These are phyloP conservation scores for Pediacus dermestoides DNA, from an alignment of 2,888 invertebrate genomes.

Conservation along the genomic window DNA sequence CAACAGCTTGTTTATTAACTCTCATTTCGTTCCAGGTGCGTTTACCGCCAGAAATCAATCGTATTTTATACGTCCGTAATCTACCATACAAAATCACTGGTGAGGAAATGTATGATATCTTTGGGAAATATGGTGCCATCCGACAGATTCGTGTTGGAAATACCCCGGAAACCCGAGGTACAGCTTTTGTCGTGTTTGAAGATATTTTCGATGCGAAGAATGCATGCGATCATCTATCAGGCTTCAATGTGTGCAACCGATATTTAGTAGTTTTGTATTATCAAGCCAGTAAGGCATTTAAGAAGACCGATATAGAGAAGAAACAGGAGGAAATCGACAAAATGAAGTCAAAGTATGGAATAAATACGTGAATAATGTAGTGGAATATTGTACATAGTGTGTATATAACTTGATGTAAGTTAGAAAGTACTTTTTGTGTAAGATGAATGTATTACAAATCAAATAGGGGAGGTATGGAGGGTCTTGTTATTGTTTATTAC, in stretches of 20 bases:
- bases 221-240: slow-evolving; percentile 98
- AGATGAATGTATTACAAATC: no score
- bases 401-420: slow-evolving; percentile 2
- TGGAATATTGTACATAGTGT: slow-evolving; percentile 19
- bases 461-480: no score
- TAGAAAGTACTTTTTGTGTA: no score
- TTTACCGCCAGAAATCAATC: slow-evolving; percentile 96
- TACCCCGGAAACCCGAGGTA: slow-evolving; percentile 96
- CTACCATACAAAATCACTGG: slow-evolving; percentile 98
- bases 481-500: no score
- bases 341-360: slow-evolving; percentile 91
- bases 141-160: slow-evolving; percentile 97
- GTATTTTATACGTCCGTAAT: slow-evolving; percentile 94
- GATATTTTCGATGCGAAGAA: slow-evolving; percentile 99
- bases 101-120: slow-evolving; percentile 99
- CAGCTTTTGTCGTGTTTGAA: slow-evolving; percentile 99
- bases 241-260: slow-evolving; percentile 98
- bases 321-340: slow-evolving; percentile 94
- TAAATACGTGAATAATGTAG: slow-evolving; percentile 51
- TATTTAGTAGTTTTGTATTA: slow-evolving; percentile 99
- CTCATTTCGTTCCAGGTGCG: slow-evolving; percentile 78
- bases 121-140: slow-evolving; percentile 99
- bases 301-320: slow-evolving; percentile 91
- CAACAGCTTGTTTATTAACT: no score
- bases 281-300: slow-evolving; percentile 94